phyloP scores from a whole-genome alignment of 1,140 invertebrate species.

The Diabrotica undecimpunctata region DNA sequence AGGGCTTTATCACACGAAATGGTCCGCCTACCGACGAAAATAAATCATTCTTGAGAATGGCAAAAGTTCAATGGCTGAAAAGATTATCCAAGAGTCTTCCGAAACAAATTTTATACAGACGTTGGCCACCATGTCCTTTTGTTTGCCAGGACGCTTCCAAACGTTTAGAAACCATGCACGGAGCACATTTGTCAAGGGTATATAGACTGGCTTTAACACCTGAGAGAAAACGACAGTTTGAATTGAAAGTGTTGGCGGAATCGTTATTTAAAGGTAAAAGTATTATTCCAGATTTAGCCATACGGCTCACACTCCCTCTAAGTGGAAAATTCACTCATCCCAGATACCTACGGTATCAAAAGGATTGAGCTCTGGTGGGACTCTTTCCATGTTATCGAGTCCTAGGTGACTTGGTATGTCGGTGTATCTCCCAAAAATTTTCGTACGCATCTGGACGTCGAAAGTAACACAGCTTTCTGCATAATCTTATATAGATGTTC shows the following conservation, averaged over 20 bases:
- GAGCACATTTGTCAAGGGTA: slow-evolving; percentile 62
- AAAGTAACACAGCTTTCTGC: too few species aligned
- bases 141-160: slow-evolving; percentile 70
- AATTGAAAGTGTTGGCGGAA: slow-evolving; percentile 82
- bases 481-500: too few species aligned
- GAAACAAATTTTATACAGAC: slow-evolving; percentile 58
- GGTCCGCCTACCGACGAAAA: slow-evolving; percentile 72
- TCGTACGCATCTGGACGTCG: too few species aligned
- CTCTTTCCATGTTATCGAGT: too few species aligned
- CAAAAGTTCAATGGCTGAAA: slow-evolving; percentile 76
- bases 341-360: too few species aligned
- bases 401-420: too few species aligned
- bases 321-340: too few species aligned
- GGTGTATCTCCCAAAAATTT: too few species aligned
- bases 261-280: slow-evolving; percentile 69
- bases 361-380: too few species aligned
- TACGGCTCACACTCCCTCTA: too few species aligned
- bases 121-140: slow-evolving; percentile 72
- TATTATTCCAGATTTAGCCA: too few species aligned
- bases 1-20: slow-evolving; percentile 83
- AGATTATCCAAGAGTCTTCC: slow-evolving; percentile 68
- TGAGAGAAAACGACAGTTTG: slow-evolving; percentile 68
- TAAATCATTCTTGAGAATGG: slow-evolving; percentile 71
- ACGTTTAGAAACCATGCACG: slow-evolving; percentile 62
- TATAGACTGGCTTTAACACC: slow-evolving; percentile 65